phyloP scores from a whole-genome alignment of 2,797 vertebrate genomes.

The Enteromius anoplus region DNA sequence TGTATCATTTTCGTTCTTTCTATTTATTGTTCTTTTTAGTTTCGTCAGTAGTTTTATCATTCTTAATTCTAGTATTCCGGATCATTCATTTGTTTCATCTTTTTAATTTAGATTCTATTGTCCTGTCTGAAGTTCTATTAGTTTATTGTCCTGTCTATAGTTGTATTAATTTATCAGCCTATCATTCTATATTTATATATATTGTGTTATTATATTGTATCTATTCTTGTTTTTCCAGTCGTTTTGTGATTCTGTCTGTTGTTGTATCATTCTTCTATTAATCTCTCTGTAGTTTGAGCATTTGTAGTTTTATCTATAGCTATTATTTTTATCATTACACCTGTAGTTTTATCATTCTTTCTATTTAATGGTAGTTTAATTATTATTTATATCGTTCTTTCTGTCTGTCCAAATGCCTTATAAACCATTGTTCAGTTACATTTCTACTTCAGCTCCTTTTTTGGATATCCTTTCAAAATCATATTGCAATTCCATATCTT shows the following conservation, averaged over 20 bases:
- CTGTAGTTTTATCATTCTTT: not conserved
- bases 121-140: too few relatives aligned
- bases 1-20: not conserved
- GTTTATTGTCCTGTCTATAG: too few relatives aligned
- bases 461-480: not conserved
- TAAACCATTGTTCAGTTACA: not conserved
- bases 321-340: too few relatives aligned
- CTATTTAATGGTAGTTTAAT: not conserved
- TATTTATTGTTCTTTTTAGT: too few relatives aligned
- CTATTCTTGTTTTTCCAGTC: not conserved
- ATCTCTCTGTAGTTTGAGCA: not conserved
- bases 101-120: too few relatives aligned
- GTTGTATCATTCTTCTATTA: not conserved
- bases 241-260: not conserved
- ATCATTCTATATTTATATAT: too few relatives aligned
- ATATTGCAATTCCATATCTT: not conserved
- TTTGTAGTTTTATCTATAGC: not conserved
- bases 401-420: not conserved
- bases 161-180: too few relatives aligned
- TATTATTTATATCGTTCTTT: not conserved
- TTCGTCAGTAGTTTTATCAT: too few relatives aligned
- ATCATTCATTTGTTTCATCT: too few relatives aligned
- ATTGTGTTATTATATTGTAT: too few relatives aligned
- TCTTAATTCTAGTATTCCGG: too few relatives aligned
- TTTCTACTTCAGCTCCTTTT: not conserved